Conservation (phyloP, 1,140 invertebrate genomes). For the Sarcophaga bullata region DNA sequence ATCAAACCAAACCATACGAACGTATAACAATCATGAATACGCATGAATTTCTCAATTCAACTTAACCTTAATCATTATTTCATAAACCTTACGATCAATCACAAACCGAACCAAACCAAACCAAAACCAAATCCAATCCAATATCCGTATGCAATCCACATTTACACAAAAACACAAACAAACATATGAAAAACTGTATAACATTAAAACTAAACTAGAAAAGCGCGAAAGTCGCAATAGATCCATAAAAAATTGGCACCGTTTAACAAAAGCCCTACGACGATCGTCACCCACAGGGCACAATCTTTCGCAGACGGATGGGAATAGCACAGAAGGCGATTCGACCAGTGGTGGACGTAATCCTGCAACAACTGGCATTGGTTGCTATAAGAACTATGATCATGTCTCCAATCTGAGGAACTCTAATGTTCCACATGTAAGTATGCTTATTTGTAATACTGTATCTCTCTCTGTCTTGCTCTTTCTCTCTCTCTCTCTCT, state of each 20-base stretch:
- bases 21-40: neutral
- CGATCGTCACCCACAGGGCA: constrained; percentile 76
- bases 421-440: constrained; percentile 72
- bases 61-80: neutral
- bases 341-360: constrained; percentile 73
- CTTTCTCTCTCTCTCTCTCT: neutral
- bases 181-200: constrained; percentile 32
- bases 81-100: neutral
- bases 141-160: constrained; percentile 25
- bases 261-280: constrained; percentile 67
- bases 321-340: constrained; percentile 86
- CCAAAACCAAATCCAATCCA: neutral
- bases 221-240: constrained; percentile 65
- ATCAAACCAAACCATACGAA: neutral
- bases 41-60: neutral
- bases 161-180: constrained; percentile 45
- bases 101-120: constrained; percentile 24
- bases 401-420: constrained; percentile 74
- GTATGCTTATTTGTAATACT: constrained; percentile 34
- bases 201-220: constrained; percentile 57
- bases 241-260: constrained; percentile 66
- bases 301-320: constrained; percentile 89
- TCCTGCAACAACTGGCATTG: constrained; percentile 78
- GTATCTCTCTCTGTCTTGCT: neutral
- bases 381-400: constrained; percentile 88